phyloP scores from a whole-genome alignment of 2,888 invertebrate species.

The Synanthedon vespiformis region DNA sequence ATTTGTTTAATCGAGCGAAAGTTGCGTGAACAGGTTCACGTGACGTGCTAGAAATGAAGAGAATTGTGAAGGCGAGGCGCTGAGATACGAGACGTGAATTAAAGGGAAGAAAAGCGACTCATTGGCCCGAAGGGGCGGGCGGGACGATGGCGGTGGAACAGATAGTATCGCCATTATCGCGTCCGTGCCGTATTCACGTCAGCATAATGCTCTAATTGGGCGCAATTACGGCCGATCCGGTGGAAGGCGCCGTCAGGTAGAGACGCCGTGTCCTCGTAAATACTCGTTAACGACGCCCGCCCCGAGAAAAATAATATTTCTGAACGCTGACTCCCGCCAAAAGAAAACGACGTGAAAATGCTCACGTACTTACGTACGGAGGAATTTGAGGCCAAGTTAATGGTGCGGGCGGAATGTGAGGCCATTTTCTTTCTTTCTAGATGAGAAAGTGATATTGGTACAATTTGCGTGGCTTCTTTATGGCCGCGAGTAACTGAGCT shows the following conservation, averaged over 20 bases:
- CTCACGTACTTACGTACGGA: constrained; percentile 47
- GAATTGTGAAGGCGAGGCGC: constrained; percentile 32
- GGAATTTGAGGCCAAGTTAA: constrained; percentile 50
- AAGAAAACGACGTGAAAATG: constrained; percentile 50
- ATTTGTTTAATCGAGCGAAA: constrained; percentile 59
- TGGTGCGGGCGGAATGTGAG: constrained; percentile 39
- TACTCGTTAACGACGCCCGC: constrained; percentile 62
- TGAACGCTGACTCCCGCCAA: constrained; percentile 44
- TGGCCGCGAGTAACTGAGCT: not conserved
- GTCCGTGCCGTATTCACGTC: constrained; percentile 65
- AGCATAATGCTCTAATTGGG: constrained; percentile 70
- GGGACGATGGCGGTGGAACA: constrained; percentile 22
- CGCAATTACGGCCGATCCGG: constrained; percentile 62
- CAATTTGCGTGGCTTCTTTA: constrained; percentile 26
- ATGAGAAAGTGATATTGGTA: constrained; percentile 39
- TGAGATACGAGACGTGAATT: constrained; percentile 55
- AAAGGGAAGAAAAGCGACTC: constrained; percentile 43
- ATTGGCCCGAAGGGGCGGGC: constrained; percentile 25
- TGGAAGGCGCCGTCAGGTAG: constrained; percentile 61
- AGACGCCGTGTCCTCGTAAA: constrained; percentile 61
- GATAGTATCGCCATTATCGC: constrained; percentile 65
- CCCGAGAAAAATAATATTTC: constrained; percentile 64
- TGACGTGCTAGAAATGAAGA: constrained; percentile 49
- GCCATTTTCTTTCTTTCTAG: constrained; percentile 31
- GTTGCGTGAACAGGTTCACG: constrained; percentile 53